These are phyloP conservation scores for Xiphophorus hellerii DNA, from an alignment of 2,113 vertebrate species.

Conservation along the genomic window DNA sequence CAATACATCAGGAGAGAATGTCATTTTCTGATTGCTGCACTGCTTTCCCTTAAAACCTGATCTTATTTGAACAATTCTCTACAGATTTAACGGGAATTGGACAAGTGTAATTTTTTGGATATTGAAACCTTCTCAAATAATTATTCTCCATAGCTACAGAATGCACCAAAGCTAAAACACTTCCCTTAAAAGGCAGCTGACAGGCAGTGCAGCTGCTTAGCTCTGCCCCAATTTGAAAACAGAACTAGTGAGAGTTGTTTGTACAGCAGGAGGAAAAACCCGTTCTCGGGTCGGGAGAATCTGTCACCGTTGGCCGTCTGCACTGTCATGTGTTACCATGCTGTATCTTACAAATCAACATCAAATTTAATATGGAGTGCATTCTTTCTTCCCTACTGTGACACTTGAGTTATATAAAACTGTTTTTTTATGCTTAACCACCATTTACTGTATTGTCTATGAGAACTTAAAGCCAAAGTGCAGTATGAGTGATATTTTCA, in stretches of 20 bases:
- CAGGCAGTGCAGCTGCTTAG: neutral
- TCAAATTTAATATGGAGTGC: neutral
- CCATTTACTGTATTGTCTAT: neutral
- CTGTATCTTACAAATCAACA: neutral
- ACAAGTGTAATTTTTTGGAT: neutral
- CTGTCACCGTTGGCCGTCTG: neutral
- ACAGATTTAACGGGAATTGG: neutral
- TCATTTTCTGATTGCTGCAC: neutral
- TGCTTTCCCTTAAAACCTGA: neutral
- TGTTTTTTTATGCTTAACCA: neutral
- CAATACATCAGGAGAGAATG: neutral
- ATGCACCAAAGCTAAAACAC: neutral
- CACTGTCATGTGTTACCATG: neutral
- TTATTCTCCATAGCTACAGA: too few relatives aligned
- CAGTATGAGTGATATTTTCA: slow-evolving; percentile 42
- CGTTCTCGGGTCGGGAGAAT: neutral
- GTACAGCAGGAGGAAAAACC: neutral
- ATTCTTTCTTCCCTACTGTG: neutral
- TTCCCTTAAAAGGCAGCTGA: neutral
- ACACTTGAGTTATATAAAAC: neutral
- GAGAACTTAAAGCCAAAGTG: slow-evolving; percentile 1
- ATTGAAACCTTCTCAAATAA: too few relatives aligned
- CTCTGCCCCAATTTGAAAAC: too few relatives aligned
- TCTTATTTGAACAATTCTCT: neutral
- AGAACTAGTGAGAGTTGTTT: neutral